Base-by-base conservation (phyloP, 2,888 invertebrate species). In the Gastrophysa polygoni region DNA sequence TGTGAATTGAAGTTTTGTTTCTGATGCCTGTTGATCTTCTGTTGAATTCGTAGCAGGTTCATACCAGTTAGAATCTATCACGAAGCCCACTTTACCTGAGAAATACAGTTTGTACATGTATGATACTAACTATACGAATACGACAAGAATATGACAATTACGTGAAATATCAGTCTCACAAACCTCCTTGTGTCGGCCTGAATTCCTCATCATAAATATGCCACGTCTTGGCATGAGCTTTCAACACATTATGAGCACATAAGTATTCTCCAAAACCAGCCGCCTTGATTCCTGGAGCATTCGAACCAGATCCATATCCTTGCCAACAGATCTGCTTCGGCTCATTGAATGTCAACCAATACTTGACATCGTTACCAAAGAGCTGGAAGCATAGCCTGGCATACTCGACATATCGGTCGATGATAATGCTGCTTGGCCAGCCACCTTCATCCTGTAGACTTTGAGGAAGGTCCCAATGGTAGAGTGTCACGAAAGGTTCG, bases 401-500 rank as follows among this genome's bases (percentile, higher is more conserved):
- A 58, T 75, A 75, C 34, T 74, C 68, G 2, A 59, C 70, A 48
- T 66, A 75, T 47, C 61, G 52, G 20, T 70, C 64, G 10, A 68
- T 68, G 6, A 72, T 59, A 10, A 57, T 59, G 7, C 62, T 61
- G 57, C 70, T 70, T 1, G 66, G 64, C 64, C 68, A 74, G 14
- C 71, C 73, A 6, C 73, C 73, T 54, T 54, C 21, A 17, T 54
- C 54, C 11, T 21, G 14, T 1, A 54, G 43, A 11, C 80, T 71
- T 59, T 85, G 83, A 0, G 86, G 86, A 68, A 85, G 69, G 68
- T 86, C 86, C 86, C 85, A 86, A 56, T 84, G 85, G 70, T 80
- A 83, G 0, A 85, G 16, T 11, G 86, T 87, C 6, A 85, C 73
- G n/a, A 83, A 63, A 0, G 89, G 88, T 61, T 82, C 78, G 16